Conservation (phyloP, 2,888 invertebrate species). For the Chironomus riparius region DNA sequence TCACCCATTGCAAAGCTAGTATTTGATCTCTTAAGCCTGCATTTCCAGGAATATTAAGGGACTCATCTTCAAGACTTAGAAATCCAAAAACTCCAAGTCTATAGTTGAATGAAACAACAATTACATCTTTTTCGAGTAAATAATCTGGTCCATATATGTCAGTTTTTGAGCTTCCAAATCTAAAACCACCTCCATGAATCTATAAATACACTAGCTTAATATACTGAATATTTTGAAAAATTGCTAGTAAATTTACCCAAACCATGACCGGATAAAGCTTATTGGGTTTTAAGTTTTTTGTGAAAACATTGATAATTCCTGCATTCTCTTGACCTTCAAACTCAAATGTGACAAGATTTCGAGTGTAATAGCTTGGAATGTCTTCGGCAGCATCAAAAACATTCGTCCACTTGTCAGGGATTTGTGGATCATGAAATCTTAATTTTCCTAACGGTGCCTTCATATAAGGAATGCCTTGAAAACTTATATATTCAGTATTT, state of each 20-base stretch:
- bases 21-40: constrained; percentile 5
- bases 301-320: not conserved
- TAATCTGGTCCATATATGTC: constrained; percentile 8
- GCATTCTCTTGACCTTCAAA: constrained; percentile 22
- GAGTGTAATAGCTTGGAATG: not conserved
- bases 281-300: not conserved
- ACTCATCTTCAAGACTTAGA: not conserved
- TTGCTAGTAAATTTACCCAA: not conserved
- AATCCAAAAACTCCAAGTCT: constrained; percentile 13
- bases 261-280: not conserved
- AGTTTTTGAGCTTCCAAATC: not conserved
- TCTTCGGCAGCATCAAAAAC: constrained; percentile 4
- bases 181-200: not conserved
- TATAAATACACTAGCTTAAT: not conserved
- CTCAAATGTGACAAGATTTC: not conserved
- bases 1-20: constrained; percentile 1
- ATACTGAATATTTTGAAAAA: not conserved
- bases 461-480: constrained; percentile 13
- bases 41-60: constrained; percentile 9
- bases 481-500: not conserved
- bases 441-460: constrained; percentile 10
- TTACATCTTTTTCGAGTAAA: constrained; percentile 6
- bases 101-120: constrained; percentile 11
- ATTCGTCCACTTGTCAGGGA: not conserved
- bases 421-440: constrained; percentile 10